Conservation (phyloP, 2,797 vertebrate genomes). For the Petrocephalus sullivani region DNA sequence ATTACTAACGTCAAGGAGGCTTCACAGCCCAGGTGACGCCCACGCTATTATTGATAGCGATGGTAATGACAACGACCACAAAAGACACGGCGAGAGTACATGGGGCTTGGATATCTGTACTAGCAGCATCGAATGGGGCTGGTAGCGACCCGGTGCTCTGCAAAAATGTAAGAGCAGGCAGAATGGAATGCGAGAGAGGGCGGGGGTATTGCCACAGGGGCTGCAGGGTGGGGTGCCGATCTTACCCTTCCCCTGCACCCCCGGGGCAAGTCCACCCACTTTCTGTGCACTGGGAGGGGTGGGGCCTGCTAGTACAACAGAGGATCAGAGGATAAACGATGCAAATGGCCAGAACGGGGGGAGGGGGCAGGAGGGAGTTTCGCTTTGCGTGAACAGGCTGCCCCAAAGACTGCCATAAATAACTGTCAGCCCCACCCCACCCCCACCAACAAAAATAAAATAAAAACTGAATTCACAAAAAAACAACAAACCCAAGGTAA, state of each 20-base stretch:
- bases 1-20: neutral
- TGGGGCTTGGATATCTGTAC: neutral
- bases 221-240: neutral
- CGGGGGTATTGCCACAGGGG: neutral
- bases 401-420: neutral
- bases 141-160: neutral
- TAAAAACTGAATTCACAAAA: neutral
- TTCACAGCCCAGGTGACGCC: neutral
- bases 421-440: neutral
- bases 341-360: neutral
- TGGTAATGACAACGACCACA: no score
- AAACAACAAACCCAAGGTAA: neutral
- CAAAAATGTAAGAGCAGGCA: neutral
- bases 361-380: neutral
- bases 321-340: neutral
- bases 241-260: slow-evolving; percentile 5
- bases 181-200: neutral
- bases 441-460: neutral
- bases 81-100: neutral
- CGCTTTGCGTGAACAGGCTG: neutral
- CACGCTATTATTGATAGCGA: neutral
- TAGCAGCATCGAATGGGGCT: neutral
- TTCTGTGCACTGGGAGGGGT: neutral
- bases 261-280: neutral
- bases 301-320: neutral